Conservation (phyloP, 1,140 invertebrate genomes). For the Cyclargus thomasi region DNA sequence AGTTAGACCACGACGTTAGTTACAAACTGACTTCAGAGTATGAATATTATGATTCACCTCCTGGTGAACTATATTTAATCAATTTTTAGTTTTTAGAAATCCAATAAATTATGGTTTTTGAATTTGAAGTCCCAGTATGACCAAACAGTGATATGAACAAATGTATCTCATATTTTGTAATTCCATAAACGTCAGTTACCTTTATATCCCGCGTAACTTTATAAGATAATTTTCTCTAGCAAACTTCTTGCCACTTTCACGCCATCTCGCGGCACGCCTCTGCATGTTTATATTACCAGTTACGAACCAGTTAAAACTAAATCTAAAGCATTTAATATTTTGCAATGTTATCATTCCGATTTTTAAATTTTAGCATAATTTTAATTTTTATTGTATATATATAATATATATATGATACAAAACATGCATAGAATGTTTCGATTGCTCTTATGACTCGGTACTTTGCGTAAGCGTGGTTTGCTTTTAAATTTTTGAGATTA, state of each 20-base stretch:
- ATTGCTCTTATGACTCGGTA: conserved; percentile 2
- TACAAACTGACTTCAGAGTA: too few species aligned
- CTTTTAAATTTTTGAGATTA: conserved; percentile 11
- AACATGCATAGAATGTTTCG: neutral
- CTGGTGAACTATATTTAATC: too few species aligned
- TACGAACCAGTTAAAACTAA: neutral
- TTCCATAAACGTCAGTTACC: neutral
- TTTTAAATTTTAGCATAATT: conserved; percentile 1
- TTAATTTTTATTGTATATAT: conserved; percentile 10
- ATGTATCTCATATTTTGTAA: neutral
- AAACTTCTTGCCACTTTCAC: neutral
- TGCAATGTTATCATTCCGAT: conserved; percentile 21
- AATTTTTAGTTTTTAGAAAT: neutral
- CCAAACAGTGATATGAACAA: neutral
- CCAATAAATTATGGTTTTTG: neutral
- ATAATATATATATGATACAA: too few species aligned
- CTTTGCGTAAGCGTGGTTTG: neutral
- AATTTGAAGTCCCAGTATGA: neutral
- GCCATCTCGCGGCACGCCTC: neutral
- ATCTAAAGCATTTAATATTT: neutral
- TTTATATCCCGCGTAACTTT: neutral
- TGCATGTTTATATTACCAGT: neutral
- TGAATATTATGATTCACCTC: too few species aligned
- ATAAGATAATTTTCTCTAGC: neutral
- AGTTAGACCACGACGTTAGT: too few species aligned